Conservation (phyloP, 2,797 vertebrate genomes). For the Geotrypetes seraphini region DNA sequence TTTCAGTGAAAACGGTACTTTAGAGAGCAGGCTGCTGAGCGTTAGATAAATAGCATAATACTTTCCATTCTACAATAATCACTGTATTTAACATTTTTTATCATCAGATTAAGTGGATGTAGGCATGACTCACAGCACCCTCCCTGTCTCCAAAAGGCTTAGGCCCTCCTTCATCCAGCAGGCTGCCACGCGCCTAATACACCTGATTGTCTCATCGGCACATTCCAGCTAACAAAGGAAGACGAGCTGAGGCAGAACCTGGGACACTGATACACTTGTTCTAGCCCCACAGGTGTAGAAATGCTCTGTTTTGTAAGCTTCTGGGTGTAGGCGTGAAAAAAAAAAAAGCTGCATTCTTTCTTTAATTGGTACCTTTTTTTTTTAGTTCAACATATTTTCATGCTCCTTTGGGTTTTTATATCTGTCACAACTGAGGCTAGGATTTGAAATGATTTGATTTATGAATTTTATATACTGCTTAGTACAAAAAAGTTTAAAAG, state of each 20-base stretch:
- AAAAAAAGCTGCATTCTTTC: slow-evolving; percentile 49
- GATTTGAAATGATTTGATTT: too few species aligned
- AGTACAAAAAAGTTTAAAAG: too few species aligned
- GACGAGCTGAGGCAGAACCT: slow-evolving; percentile 71
- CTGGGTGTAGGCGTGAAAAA: slow-evolving; percentile 49
- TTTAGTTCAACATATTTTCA: too few species aligned
- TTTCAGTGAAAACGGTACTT: slow-evolving; percentile 3
- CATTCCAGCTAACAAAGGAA: slow-evolving; percentile 75
- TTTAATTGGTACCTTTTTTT: slow-evolving; percentile 46
- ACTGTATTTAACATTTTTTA: slow-evolving; percentile 46
- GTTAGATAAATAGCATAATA: slow-evolving; percentile 37
- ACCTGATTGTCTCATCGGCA: slow-evolving; percentile 91
- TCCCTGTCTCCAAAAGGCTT: slow-evolving; percentile 52
- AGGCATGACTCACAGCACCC: slow-evolving; percentile 51
- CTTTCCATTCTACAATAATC: slow-evolving; percentile 48
- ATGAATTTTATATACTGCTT: too few species aligned
- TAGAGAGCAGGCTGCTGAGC: slow-evolving; percentile 1
- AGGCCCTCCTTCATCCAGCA: slow-evolving; percentile 69
- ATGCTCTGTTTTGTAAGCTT: slow-evolving; percentile 59
- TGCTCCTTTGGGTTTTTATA: too few species aligned
- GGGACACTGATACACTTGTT: slow-evolving; percentile 96
- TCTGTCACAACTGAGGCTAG: too few species aligned
- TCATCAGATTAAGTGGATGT: slow-evolving; percentile 48
- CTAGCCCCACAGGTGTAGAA: slow-evolving; percentile 89
- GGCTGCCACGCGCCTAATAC: slow-evolving; percentile 89